Conservation (phyloP, 2,888 invertebrate species). For the Sphaerophoria taeniata region DNA sequence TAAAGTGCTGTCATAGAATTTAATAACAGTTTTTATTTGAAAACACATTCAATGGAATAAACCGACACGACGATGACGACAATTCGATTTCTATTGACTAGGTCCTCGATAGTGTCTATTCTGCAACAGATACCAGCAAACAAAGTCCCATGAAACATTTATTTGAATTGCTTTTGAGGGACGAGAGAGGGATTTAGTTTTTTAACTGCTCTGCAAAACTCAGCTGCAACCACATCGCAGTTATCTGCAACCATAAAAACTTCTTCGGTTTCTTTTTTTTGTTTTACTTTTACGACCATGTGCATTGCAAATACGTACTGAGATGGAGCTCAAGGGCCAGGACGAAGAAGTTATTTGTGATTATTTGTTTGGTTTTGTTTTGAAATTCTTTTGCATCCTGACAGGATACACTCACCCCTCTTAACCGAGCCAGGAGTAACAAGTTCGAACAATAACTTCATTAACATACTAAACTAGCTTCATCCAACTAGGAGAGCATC, state of each 20-base stretch:
- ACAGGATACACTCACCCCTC: not conserved
- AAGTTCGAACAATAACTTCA: conserved; percentile 29
- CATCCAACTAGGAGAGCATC: conserved; percentile 16
- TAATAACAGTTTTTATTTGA: conserved; percentile 49
- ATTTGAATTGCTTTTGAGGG: conserved; percentile 50
- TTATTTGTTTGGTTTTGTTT: conserved; percentile 10
- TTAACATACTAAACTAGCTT: conserved; percentile 39
- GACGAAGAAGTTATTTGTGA: conserved; percentile 20
- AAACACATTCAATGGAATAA: conserved; percentile 43
- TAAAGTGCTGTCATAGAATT: conserved; percentile 40
- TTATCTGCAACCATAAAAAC: conserved; percentile 35
- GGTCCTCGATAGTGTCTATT: not conserved
- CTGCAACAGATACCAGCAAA: conserved; percentile 30
- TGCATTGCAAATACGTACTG: not conserved
- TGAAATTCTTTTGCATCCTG: conserved; percentile 11
- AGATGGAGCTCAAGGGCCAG: conserved; percentile 4
- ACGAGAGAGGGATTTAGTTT: conserved; percentile 21
- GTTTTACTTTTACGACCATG: not conserved
- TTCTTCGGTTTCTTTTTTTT: not conserved
- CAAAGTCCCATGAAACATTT: conserved; percentile 14
- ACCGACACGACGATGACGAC: too few relatives aligned
- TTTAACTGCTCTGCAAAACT: not conserved
- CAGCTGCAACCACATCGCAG: conserved; percentile 19
- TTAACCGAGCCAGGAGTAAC: not conserved
- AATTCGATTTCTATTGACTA: not conserved